These are phyloP conservation scores for Umimayanthus chanpuru DNA, from an alignment of 92 coral and sea anemone genomes.

Conservation along the genomic window DNA sequence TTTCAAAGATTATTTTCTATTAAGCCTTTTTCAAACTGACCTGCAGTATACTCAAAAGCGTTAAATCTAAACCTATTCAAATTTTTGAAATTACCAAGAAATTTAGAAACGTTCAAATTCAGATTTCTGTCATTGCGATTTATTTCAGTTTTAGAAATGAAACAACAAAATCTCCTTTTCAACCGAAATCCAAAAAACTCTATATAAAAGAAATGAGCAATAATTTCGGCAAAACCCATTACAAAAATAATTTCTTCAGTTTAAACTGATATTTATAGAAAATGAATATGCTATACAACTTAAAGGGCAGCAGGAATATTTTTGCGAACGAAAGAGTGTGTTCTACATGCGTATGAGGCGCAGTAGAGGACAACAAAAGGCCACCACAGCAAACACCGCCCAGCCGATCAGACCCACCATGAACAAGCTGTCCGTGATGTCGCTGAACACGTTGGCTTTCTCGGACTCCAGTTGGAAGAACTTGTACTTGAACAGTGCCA, in stretches of 20 bases:
- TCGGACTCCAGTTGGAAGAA: slow-evolving; percentile 72
- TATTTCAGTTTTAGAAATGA: neutral
- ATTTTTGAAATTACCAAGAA: neutral
- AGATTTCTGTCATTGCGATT: neutral
- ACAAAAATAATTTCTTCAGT: neutral
- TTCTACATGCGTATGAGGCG: slow-evolving; percentile 58
- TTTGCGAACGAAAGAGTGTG: neutral
- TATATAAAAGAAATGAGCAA: neutral
- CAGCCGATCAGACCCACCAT: slow-evolving; percentile 78
- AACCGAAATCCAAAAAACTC: neutral
- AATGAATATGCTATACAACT: neutral
- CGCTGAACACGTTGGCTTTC: slow-evolving; percentile 66
- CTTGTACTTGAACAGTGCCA: slow-evolving; percentile 72
- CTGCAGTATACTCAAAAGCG: neutral
- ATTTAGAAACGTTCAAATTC: no score
- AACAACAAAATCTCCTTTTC: neutral
- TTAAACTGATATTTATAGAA: neutral
- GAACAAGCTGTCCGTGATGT: slow-evolving; percentile 75
- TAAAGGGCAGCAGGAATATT: neutral
- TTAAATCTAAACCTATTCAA: neutral
- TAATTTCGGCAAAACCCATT: neutral
- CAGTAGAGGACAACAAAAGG: slow-evolving; percentile 79
- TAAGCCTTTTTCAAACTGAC: neutral
- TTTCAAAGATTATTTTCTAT: neutral
- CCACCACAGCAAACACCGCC: slow-evolving; percentile 75